phyloP scores from a whole-genome alignment of 2,113 vertebrate species.

The Nyctibius bracteatus region DNA sequence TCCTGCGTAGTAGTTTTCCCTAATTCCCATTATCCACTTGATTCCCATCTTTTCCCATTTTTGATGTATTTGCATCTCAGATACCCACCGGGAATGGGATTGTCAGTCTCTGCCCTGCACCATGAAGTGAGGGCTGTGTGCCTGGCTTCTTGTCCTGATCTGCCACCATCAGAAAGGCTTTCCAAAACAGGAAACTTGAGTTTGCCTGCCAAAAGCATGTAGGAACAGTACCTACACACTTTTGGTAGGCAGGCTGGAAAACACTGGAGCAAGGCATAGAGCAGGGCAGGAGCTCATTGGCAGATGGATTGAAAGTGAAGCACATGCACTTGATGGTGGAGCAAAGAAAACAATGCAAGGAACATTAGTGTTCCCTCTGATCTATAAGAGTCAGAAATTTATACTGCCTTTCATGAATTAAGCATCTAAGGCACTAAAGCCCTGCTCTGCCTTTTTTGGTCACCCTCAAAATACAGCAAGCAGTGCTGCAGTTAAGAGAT shows the following conservation, averaged over 20 bases:
- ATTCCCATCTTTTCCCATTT: background rate
- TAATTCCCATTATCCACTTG: background rate
- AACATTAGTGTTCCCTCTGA: background rate
- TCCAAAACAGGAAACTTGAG: background rate
- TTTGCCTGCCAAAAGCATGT: background rate
- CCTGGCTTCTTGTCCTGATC: background rate
- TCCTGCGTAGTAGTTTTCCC: fast-evolving
- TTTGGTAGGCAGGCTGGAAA: background rate
- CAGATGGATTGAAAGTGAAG: background rate
- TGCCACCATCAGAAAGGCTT: background rate
- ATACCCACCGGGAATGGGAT: background rate
- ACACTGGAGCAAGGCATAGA: background rate
- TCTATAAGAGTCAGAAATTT: background rate
- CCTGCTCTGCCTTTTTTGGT: background rate
- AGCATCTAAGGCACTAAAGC: background rate
- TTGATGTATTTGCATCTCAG: background rate
- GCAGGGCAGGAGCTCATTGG: background rate
- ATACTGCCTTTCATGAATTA: background rate
- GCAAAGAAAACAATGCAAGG: background rate
- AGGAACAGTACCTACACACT: fast-evolving
- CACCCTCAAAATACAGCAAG: background rate
- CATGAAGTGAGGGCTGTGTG: background rate
- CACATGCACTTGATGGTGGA: background rate
- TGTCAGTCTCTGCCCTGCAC: background rate
- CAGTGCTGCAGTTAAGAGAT: background rate